Percentiles rank a stretch among this genome's conserved stretches.
Conservation (phyloP, 2,797 vertebrate genomes). For the Helostoma temminkii region DNA sequence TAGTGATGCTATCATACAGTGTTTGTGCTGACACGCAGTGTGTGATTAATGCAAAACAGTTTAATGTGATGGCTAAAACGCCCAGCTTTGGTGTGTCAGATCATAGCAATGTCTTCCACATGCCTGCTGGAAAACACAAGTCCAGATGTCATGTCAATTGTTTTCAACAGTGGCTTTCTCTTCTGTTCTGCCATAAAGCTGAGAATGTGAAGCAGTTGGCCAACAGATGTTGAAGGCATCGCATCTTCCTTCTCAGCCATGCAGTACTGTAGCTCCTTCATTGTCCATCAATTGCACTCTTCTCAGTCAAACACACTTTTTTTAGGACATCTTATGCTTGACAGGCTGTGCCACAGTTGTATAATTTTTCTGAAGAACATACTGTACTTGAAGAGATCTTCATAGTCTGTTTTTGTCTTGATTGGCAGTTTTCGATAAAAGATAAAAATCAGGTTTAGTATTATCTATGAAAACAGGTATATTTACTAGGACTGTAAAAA, state of each 20-base stretch:
- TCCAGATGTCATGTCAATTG: constrained; percentile 42
- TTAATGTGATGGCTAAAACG: neutral
- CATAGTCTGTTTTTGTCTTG: too few species aligned
- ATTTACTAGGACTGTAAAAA: too few species aligned
- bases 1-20: neutral
- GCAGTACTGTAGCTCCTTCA: constrained; percentile 13
- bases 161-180: constrained; percentile 31
- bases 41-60: constrained; percentile 4
- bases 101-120: constrained; percentile 1
- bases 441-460: too few species aligned
- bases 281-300: constrained; percentile 21
- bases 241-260: constrained; percentile 6
- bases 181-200: constrained; percentile 19
- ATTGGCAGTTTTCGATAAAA: too few species aligned
- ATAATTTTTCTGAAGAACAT: constrained; percentile 6
- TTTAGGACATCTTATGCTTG: constrained; percentile 1
- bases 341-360: neutral
- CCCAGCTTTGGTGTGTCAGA: constrained; percentile 17
- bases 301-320: constrained; percentile 3
- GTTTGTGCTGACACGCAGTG: neutral
- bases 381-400: neutral
- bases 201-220: constrained; percentile 31
- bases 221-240: constrained; percentile 22
- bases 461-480: too few species aligned
- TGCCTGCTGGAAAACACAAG: constrained; percentile 32